A percentile compares a stretch with the other conserved stretches of the same genome.
Evolutionary conservation across 2,113 vertebrate genomes (phyloP).

Genomic region (Actinemys pallida): DNA sequence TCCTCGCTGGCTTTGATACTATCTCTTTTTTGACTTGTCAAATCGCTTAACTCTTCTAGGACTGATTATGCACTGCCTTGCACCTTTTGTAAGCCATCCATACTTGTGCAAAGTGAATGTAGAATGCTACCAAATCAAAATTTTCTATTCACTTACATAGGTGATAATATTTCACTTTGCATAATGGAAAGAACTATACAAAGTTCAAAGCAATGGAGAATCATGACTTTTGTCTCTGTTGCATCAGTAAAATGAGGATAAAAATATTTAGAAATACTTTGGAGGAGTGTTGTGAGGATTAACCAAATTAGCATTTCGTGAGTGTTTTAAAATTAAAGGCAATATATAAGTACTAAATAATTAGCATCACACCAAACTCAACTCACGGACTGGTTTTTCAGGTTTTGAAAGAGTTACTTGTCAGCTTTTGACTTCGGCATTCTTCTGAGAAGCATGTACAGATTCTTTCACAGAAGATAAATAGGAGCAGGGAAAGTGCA

Average conservation of each 20-base stretch:
- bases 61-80: neutral
- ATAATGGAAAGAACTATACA: neutral
- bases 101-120: neutral
- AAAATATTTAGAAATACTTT: neutral
- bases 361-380: constrained; percentile 41
- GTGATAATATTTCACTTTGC: too few relatives aligned
- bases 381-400: constrained; percentile 65
- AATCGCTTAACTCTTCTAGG: neutral
- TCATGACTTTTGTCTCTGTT: neutral
- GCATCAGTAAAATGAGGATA: neutral
- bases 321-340: constrained; percentile 55
- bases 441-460: constrained; percentile 5
- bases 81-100: neutral
- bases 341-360: constrained; percentile 44
- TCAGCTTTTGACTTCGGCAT: neutral
- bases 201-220: neutral
- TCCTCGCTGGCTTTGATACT: neutral
- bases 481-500: neutral
- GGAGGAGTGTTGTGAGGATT: neutral
- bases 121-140: neutral
- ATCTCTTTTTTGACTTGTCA: neutral
- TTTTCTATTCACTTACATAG: neutral
- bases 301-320: constrained; percentile 49
- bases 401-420: constrained; percentile 35
- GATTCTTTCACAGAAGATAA: constrained; percentile 21